Conservation (phyloP, 2,888 invertebrate genomes). For the Thymelicus lineola region DNA sequence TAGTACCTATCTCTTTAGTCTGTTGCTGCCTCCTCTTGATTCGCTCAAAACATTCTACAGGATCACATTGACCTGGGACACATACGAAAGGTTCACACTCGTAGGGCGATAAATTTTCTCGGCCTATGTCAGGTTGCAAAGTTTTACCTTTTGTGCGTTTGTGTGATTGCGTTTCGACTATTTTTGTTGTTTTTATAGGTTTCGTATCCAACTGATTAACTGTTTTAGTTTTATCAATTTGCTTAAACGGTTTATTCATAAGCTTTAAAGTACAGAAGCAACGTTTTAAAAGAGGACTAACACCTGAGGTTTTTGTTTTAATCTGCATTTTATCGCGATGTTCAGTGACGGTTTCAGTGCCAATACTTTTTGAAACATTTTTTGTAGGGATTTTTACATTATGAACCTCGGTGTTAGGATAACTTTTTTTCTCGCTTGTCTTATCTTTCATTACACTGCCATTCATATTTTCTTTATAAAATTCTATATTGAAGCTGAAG, state of each 20-base stretch:
- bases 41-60: constrained; percentile 49
- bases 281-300: constrained; percentile 3
- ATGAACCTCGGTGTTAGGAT: neutral
- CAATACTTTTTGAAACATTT: constrained; percentile 7
- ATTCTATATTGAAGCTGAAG: constrained; percentile 55
- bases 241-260: neutral
- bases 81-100: constrained; percentile 55
- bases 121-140: neutral
- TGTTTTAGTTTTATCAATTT: neutral
- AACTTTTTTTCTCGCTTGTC: neutral
- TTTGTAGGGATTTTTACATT: neutral
- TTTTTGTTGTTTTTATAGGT: neutral
- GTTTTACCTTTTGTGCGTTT: neutral
- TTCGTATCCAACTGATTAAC: neutral
- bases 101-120: constrained; percentile 38
- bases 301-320: neutral
- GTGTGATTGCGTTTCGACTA: constrained; percentile 6
- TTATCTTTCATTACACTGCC: constrained; percentile 27
- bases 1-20: constrained; percentile 12
- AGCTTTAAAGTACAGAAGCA: constrained; percentile 24
- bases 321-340: neutral
- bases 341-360: neutral
- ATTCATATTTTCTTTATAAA: constrained; percentile 46
- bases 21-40: constrained; percentile 39
- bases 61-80: constrained; percentile 52